Evolutionary conservation across 2,888 invertebrate species (phyloP).

Genomic region (Anaspis maculata): DNA sequence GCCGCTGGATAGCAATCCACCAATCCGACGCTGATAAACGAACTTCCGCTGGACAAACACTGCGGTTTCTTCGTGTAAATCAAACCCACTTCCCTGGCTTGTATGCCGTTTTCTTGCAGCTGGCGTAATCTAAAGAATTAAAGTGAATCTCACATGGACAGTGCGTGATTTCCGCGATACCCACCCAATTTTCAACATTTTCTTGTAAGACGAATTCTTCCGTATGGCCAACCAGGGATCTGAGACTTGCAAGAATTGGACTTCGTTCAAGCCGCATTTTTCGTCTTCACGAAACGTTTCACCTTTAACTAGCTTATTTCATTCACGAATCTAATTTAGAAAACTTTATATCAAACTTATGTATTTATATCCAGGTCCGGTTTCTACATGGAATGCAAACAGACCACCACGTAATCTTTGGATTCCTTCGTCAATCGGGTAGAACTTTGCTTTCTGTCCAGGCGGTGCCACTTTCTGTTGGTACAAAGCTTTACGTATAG

Average conservation of each 20-base stretch:
- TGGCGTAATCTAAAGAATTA: constrained; percentile 41
- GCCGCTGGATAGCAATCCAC: constrained; percentile 50
- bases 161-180: constrained; percentile 2
- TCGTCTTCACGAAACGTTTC: constrained; percentile 63
- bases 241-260: constrained; percentile 49
- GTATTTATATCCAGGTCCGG: constrained; percentile 58
- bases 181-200: constrained; percentile 55
- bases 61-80: constrained; percentile 52
- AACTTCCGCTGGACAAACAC: constrained; percentile 49
- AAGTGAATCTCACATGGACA: constrained; percentile 1
- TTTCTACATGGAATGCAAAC: constrained; percentile 66
- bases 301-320: constrained; percentile 40
- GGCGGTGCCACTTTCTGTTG: constrained; percentile 55
- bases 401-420: constrained; percentile 51
- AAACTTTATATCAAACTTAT: constrained; percentile 44
- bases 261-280: constrained; percentile 62
- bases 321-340: neutral
- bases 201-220: constrained; percentile 52
- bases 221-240: constrained; percentile 55
- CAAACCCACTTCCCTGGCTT: constrained; percentile 46
- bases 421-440: constrained; percentile 55
- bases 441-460: constrained; percentile 50
- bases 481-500: constrained; percentile 53
- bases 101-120: constrained; percentile 52
- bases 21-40: constrained; percentile 54